A percentile compares a stretch with the other conserved stretches of the same genome.
Conservation (phyloP, 2,113 vertebrate species). For the Callorhinus ursinus region DNA sequence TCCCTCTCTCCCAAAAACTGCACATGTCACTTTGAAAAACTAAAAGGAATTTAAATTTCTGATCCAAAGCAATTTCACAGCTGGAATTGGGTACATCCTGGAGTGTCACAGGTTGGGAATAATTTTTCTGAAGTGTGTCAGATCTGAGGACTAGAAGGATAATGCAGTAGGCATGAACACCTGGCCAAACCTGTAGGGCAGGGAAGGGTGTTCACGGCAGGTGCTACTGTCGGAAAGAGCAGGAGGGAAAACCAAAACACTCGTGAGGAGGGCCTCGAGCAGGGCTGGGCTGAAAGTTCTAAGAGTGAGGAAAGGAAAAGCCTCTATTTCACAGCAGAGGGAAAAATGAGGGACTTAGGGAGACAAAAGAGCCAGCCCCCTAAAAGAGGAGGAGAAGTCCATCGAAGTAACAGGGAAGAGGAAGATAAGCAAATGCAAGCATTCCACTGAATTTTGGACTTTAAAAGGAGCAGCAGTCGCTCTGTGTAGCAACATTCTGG, state of each 20-base stretch:
- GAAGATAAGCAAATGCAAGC: background rate
- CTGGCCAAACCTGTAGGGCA: conserved; percentile 49
- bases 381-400: background rate
- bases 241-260: background rate
- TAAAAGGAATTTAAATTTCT: background rate
- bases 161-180: background rate
- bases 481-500: background rate
- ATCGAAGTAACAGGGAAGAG: background rate
- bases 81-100: conserved; percentile 40
- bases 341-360: background rate
- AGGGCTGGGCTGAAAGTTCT: background rate
- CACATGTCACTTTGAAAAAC: background rate
- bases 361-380: background rate
- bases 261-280: background rate
- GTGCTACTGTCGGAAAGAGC: background rate
- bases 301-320: background rate
- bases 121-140: conserved; percentile 61
- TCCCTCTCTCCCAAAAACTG: background rate
- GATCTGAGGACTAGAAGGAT: background rate
- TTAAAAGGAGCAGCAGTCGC: background rate
- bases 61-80: conserved; percentile 53
- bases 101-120: conserved; percentile 20
- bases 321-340: background rate
- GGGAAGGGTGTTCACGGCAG: background rate
- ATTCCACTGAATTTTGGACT: background rate